Evolutionary conservation across 2,888 invertebrate genomes (phyloP), one percentile per base, ranked within the genome.

Genomic region (Drosophila cognata): DNA sequence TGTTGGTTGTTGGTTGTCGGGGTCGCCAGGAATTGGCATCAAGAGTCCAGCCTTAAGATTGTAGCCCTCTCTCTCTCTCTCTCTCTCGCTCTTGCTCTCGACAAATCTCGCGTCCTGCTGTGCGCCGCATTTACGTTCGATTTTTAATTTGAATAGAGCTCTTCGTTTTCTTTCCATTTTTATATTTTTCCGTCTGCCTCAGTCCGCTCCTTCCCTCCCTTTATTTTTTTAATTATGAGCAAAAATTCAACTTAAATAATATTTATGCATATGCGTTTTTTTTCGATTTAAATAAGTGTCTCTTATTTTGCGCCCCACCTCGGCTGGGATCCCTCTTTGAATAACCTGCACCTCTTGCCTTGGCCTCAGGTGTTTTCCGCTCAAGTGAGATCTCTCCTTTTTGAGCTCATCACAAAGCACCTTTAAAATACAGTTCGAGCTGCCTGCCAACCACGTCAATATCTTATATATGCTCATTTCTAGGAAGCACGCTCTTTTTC

Each of bases 121-220:
- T 89, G 88, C 85, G 67, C 76, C 85, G 84, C 88, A 89, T 91
- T 88, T 88, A 89, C 87, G 84, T 90, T 90, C 91, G 80, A 88
- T 90, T 89, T 91, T 91, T 91, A 89, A 89, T 89, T 89, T 91
- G 89, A 89, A 89, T 91, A 87, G 85, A 73, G 72, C 62, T 68
- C 74, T 65, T 64, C 75, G 52, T 66, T 62, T 71, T 57, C 59
- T 59, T 59, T 56, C 68, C 51, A 48, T 31, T 56, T 13, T 36
- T 58, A 46, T 62, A 64, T 74, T 33, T 51, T 60, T 31, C 41
- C 46, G n/a, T 48, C 10, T 55, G 41, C 31, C 59, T 51, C 36
- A 50, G 28, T 62, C 63, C 43, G 41, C 63, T 16, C 31, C 33
- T 41, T 28, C 25, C 31, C 43, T 68, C 31, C 21, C 2, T 36